Base-by-base conservation (phyloP, 2,888 invertebrate species). In the Cerastoderma edule region DNA sequence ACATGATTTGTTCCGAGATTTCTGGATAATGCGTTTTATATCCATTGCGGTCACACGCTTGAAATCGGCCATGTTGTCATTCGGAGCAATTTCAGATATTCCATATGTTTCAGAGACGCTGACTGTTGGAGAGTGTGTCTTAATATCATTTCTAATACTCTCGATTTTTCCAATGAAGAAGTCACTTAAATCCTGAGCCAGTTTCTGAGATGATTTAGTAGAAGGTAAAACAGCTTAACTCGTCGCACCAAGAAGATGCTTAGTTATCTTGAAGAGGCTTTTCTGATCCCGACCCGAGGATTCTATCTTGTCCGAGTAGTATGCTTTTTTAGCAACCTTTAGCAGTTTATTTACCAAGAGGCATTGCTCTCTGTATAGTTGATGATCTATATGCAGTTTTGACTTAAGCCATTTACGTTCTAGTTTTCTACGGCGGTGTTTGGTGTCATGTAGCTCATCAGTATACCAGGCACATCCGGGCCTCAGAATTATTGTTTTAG, bases 381-480 rank as follows among this genome's bases (percentile, higher is more conserved):
- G 50, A 54, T 80, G 73, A 66, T 73, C 73, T 35, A 78, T 64
- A 22, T 54, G 22, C 22, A 74, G 67, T 71, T 74, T 69, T 19
- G 72, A n/a, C 48, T 66, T 48, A 3, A 53, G 69, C 78, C 73
- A 80, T 56, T 71, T 76, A 16, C 74, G 74, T 69, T 77, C 80
- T 24, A 74, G 48, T 44, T 80, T 80, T 2, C 80, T 73, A 56
- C 56, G 64, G 22, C 53, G 19, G 57, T 72, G 77, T 68, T 80
- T 80, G 33, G 68, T 65, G 24, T 73, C 76, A 19, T 75, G 75
- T 2, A 76, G 73, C 8, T 80, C 66, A 27, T 80, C 72, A n/a
- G 72, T 77, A 50, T 72, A 77, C 76, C 77, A 77, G 0, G 69
- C 60, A 67, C 66, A 71, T 53, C 69, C 27, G 39, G 75, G 75